Conservation (phyloP, 2,888 invertebrate genomes). For the Prenolepis imparis region DNA sequence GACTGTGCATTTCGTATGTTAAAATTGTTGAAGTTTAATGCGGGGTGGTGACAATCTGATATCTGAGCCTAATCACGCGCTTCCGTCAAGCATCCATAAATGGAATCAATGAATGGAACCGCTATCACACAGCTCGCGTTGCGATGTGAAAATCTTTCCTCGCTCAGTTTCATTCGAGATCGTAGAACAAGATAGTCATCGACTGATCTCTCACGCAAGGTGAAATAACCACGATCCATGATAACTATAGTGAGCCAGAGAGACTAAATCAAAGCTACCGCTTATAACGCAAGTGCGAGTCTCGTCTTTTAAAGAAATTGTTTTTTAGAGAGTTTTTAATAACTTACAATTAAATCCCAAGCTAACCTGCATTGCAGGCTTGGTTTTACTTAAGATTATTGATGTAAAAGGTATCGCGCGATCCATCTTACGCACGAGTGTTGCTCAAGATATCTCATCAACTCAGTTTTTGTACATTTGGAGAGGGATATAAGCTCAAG, state of each 20-base stretch:
- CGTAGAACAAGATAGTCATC: background rate
- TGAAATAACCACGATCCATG: constrained; percentile 22
- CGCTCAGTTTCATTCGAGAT: constrained; percentile 27
- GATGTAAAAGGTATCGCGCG: background rate
- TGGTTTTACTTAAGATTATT: background rate
- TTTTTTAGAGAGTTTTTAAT: background rate
- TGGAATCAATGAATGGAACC: constrained; percentile 33
- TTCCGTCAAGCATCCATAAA: constrained; percentile 20
- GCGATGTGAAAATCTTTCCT: constrained; percentile 22
- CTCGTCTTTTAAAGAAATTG: background rate
- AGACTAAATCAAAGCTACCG: constrained; percentile 16
- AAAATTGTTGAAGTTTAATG: background rate
- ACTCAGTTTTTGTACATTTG: background rate
- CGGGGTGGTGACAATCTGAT: background rate
- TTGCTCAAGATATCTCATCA: constrained; percentile 11
- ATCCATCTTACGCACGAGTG: background rate
- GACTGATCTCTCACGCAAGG: constrained; percentile 38
- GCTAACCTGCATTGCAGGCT: background rate
- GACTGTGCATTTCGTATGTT: background rate
- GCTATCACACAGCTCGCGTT: background rate
- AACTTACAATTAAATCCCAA: background rate
- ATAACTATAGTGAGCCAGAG: constrained; percentile 4
- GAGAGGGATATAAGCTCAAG: background rate
- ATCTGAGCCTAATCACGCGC: constrained; percentile 8
- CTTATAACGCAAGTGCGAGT: background rate